Percentiles rank a stretch among this genome's conserved stretches.
Evolutionary conservation across 1,140 invertebrate species (phyloP).

Genomic region (Bombus soroeensis): DNA sequence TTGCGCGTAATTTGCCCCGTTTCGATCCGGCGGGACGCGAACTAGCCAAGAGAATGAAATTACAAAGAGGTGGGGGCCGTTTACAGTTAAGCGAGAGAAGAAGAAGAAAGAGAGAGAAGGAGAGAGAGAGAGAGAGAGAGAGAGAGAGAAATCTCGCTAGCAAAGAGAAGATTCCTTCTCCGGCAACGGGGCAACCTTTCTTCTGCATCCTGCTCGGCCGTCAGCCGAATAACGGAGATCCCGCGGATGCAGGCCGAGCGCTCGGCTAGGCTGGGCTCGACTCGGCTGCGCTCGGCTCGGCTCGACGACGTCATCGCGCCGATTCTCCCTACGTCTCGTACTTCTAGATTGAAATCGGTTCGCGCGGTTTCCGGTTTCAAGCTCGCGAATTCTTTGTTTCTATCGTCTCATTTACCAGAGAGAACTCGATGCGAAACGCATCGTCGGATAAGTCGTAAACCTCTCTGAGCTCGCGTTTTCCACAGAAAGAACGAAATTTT

Average conservation of each 20-base stretch:
- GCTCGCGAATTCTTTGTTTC: conserved; percentile 14
- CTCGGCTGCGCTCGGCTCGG: not conserved
- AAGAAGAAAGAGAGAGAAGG: too few relatives aligned
- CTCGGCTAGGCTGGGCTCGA: not conserved
- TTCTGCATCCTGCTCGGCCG: not conserved
- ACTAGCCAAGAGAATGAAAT: conserved; percentile 4
- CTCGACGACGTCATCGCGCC: not conserved
- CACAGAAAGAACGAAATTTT: too few relatives aligned
- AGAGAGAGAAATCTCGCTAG: conserved; percentile 22
- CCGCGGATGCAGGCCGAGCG: not conserved
- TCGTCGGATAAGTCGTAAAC: too few relatives aligned
- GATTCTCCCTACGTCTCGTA: not conserved
- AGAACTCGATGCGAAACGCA: too few relatives aligned
- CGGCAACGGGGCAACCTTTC: conserved; percentile 7
- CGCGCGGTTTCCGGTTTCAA: conserved; percentile 7
- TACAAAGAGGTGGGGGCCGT: conserved; percentile 13
- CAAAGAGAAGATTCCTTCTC: conserved; percentile 18
- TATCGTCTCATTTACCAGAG: not conserved
- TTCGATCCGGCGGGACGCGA: not conserved
- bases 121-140: too few relatives aligned
- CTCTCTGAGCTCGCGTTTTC: too few relatives aligned
- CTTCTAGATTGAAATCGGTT: too few relatives aligned
- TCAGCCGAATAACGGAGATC: not conserved
- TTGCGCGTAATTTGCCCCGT: conserved; percentile 34
- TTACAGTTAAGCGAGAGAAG: conserved; percentile 49